A percentile compares a stretch with the other conserved stretches of the same genome.
Conservation (phyloP, 2,797 vertebrate species). For the Sebastolobus altivelis region DNA sequence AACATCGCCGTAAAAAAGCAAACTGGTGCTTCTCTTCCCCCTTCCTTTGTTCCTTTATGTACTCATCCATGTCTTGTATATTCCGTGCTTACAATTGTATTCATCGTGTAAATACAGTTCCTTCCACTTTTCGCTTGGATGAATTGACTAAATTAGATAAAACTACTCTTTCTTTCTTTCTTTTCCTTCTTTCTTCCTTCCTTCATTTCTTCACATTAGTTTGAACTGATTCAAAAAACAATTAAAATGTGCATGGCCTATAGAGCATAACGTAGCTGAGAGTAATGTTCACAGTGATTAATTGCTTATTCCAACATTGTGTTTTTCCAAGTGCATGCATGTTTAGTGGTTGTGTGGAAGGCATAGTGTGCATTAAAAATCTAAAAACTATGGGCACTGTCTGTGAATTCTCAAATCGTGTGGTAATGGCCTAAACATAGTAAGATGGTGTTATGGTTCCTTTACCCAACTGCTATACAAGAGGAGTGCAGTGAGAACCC, state of each 20-base stretch:
- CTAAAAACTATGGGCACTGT: background rate
- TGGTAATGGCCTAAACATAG: background rate
- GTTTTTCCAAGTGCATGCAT: background rate
- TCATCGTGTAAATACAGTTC: background rate
- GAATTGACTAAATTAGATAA: background rate
- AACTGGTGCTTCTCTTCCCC: background rate
- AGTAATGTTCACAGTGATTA: background rate
- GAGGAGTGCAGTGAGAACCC: background rate
- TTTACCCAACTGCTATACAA: background rate
- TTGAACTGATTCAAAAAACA: background rate
- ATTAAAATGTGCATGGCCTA: background rate
- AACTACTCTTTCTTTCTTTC: background rate
- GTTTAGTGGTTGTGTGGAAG: background rate
- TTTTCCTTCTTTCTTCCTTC: background rate
- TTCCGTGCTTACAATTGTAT: background rate
- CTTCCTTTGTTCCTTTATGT: background rate
- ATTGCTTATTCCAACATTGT: background rate
- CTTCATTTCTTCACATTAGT: background rate
- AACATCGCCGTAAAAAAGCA: slow-evolving; percentile 21
- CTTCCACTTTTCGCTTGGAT: background rate
- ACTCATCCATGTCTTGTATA: background rate
- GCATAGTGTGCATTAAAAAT: background rate
- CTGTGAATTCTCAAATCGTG: background rate
- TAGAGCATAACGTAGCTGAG: background rate
- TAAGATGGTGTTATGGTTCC: too few relatives aligned